These are phyloP conservation scores for Dryomyza anilis DNA, from an alignment of 2,888 invertebrate species.

Conservation along the genomic window DNA sequence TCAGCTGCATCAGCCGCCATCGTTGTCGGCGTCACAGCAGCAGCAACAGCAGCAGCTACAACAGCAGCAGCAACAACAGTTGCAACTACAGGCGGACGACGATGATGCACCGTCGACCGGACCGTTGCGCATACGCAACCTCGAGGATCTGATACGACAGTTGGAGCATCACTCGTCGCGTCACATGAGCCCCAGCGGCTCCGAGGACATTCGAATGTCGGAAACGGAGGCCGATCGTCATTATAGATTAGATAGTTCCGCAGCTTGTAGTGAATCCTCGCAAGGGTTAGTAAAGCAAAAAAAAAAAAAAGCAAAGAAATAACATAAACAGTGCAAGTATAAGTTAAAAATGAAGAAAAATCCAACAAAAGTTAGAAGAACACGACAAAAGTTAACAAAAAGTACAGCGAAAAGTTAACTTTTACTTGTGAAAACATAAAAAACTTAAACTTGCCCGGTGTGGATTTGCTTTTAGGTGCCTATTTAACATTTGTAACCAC, in stretches of 20 bases:
- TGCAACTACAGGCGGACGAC: conserved; percentile 60
- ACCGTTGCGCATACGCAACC: conserved; percentile 86
- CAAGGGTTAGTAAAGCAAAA: conserved; percentile 66
- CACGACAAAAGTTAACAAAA: background rate
- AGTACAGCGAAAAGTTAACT: background rate
- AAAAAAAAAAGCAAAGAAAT: background rate
- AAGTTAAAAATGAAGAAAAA: too few relatives aligned
- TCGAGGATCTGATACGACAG: conserved; percentile 89
- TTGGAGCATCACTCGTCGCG: conserved; percentile 84
- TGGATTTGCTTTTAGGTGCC: conserved; percentile 38
- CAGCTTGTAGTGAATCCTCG: conserved; percentile 74
- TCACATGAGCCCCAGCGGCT: conserved; percentile 89
- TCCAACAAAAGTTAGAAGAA: background rate
- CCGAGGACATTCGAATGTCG: conserved; percentile 82
- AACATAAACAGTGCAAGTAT: too few relatives aligned
- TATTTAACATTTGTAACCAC: conserved; percentile 36
- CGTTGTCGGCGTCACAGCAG: conserved; percentile 58
- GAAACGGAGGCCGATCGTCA: conserved; percentile 89
- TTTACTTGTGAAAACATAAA: too few relatives aligned
- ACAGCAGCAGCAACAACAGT: conserved; percentile 66
- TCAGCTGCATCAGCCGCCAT: conserved; percentile 57
- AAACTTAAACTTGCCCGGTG: too few relatives aligned
- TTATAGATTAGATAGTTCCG: conserved; percentile 80
- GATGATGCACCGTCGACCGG: conserved; percentile 80
- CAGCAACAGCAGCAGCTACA: conserved; percentile 62